Percentiles rank a stretch among this genome's conserved stretches.
These are phyloP conservation scores for Passerina amoena DNA, from an alignment of 2,113 vertebrate species.

Conservation along the genomic window DNA sequence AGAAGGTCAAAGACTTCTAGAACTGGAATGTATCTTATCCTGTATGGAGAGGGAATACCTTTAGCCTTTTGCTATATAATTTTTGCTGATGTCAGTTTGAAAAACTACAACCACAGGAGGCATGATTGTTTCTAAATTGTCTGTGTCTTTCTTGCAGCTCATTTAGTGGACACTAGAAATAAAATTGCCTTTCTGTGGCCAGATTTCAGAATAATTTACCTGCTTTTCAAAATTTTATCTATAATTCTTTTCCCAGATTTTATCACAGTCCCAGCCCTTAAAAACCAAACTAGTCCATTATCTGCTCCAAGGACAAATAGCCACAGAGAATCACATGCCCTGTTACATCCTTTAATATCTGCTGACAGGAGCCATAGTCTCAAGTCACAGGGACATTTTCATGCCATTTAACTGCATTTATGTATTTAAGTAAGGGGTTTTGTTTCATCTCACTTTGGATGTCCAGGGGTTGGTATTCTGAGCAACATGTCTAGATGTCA, in stretches of 20 bases:
- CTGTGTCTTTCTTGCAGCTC: not conserved
- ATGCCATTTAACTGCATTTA: not conserved
- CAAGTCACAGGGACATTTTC: not conserved
- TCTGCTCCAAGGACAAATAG: not conserved
- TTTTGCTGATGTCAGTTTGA: not conserved
- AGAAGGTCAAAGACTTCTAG: not conserved
- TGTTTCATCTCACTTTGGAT: not conserved
- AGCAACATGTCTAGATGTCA: accelerated
- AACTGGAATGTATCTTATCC: not conserved
- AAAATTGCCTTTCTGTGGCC: not conserved
- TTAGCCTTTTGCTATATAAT: not conserved
- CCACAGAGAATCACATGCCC: not conserved
- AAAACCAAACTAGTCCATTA: not conserved
- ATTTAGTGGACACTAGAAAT: not conserved
- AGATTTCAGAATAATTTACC: not conserved
- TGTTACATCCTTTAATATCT: not conserved
- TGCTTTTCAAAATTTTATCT: not conserved
- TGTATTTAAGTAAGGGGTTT: not conserved
- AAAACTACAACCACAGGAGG: not conserved
- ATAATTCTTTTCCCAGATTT: not conserved
- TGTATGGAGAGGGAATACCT: not conserved
- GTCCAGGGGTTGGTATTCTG: not conserved
- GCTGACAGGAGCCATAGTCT: not conserved
- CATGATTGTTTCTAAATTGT: not conserved
- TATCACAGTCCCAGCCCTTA: not conserved